Conservation (phyloP, 2,888 invertebrate species). For the Calliopum simillimum region DNA sequence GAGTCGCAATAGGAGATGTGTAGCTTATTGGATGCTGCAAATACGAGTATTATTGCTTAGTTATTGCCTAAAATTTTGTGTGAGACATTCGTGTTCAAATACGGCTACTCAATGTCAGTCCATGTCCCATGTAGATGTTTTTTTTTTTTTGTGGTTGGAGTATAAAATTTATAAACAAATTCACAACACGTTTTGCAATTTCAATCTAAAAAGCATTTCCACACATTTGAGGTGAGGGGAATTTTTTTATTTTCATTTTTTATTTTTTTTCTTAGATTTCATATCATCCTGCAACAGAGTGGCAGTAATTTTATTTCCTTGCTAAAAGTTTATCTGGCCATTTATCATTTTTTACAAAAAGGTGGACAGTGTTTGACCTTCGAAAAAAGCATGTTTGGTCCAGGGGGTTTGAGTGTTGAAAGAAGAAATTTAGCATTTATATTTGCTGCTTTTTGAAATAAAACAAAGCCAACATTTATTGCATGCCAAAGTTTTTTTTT, state of each 20-base stretch:
- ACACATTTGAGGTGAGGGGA: constrained; percentile 8
- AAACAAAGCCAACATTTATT: constrained; percentile 42
- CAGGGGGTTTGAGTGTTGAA: constrained; percentile 43
- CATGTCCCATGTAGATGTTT: too few relatives aligned
- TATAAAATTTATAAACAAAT: not conserved
- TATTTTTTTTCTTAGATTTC: constrained; percentile 12
- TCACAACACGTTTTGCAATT: constrained; percentile 27
- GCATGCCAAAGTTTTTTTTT: constrained; percentile 44
- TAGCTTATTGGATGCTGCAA: too few relatives aligned
- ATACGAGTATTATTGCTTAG: too few relatives aligned
- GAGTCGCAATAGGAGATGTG: too few relatives aligned
- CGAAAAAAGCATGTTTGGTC: constrained; percentile 1
- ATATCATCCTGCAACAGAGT: constrained; percentile 36
- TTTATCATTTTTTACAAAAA: constrained; percentile 46
- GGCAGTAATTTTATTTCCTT: constrained; percentile 11
- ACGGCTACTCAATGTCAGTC: too few relatives aligned
- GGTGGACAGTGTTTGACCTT: constrained; percentile 28
- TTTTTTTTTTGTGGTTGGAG: too few relatives aligned
- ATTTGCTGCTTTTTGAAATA: constrained; percentile 43
- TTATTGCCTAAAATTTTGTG: too few relatives aligned
- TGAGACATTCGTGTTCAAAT: too few relatives aligned
- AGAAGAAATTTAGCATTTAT: constrained; percentile 44
- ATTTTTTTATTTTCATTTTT: constrained; percentile 19
- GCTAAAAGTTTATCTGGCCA: constrained; percentile 45
- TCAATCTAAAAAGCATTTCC: constrained; percentile 28